Conservation (phyloP, 2,113 vertebrate genomes). For the Phrynocephalus versicolor region DNA sequence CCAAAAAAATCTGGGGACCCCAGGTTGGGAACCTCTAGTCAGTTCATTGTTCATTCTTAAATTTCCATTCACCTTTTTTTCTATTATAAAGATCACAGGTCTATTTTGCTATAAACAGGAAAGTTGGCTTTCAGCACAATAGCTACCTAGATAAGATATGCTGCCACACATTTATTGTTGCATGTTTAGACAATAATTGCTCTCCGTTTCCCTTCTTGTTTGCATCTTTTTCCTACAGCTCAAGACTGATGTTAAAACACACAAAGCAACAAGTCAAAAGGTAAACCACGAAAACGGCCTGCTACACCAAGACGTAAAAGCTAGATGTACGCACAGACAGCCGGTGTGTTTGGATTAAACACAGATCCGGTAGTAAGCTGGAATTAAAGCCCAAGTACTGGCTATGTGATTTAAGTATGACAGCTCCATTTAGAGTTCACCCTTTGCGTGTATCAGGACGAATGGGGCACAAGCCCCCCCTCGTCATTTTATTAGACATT, state of each 20-base stretch:
- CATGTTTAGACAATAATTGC: constrained; percentile 16
- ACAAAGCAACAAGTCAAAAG: constrained; percentile 54
- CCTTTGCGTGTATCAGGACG: not conserved
- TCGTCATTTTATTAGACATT: not conserved
- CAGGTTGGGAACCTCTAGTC: not conserved
- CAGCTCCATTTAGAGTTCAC: constrained; percentile 31
- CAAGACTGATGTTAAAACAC: constrained; percentile 58
- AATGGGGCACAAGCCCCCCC: not conserved
- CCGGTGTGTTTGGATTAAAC: constrained; percentile 52
- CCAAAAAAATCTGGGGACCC: no score
- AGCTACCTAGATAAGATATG: constrained; percentile 55
- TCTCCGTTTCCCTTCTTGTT: constrained; percentile 49
- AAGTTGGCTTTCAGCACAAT: constrained; percentile 55
- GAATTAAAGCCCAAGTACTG: constrained; percentile 50
- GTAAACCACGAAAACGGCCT: not conserved
- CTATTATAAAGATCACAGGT: constrained; percentile 47
- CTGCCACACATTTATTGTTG: constrained; percentile 35
- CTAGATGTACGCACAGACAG: constrained; percentile 45
- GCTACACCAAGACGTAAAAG: constrained; percentile 54
- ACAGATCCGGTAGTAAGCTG: constrained; percentile 49
- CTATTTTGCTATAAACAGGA: constrained; percentile 44
- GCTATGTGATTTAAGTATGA: constrained; percentile 22
- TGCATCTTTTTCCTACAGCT: constrained; percentile 54
- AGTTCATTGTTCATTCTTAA: no score
- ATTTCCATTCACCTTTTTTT: constrained; percentile 1